These are phyloP conservation scores for Pipa parva DNA, from an alignment of 2,113 vertebrate species.

Conservation along the genomic window DNA sequence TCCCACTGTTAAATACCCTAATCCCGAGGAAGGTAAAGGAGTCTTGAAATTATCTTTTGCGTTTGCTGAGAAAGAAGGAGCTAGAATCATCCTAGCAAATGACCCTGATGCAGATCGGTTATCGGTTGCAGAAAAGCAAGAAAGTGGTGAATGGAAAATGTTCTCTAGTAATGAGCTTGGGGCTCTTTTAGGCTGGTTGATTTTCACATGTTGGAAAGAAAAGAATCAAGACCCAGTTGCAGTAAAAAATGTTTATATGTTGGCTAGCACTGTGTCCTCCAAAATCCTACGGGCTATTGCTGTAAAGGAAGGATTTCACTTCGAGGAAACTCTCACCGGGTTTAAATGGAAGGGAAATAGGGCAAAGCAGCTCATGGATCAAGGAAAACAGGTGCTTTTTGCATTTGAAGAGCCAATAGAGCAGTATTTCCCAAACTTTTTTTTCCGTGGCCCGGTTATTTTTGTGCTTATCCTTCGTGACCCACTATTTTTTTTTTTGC, in stretches of 20 bases:
- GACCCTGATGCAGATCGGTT: slow-evolving; percentile 95
- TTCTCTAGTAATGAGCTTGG: slow-evolving; percentile 93
- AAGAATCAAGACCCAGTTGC: slow-evolving; percentile 60
- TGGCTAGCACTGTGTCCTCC: slow-evolving; percentile 94
- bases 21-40: slow-evolving; percentile 94
- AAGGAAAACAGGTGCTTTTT: slow-evolving; percentile 88
- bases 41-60: slow-evolving; percentile 91
- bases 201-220: slow-evolving; percentile 86
- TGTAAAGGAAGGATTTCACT: slow-evolving; percentile 93
- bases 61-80: slow-evolving; percentile 81
- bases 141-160: slow-evolving; percentile 87
- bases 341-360: slow-evolving; percentile 99
- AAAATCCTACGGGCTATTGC: slow-evolving; percentile 93
- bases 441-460: no score
- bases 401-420: slow-evolving; percentile 97
- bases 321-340: slow-evolving; percentile 96
- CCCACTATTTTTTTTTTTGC: no score
- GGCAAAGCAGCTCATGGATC: slow-evolving; percentile 81
- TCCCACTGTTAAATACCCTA: slow-evolving; percentile 91
- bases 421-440: no score
- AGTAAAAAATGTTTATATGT: slow-evolving; percentile 85
- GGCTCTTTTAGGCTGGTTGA: slow-evolving; percentile 93
- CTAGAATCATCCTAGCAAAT: slow-evolving; percentile 83
- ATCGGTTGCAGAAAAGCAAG: slow-evolving; percentile 86
- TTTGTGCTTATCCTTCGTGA: no score